Evolutionary conservation across 2,888 invertebrate species (phyloP).

Genomic region (Smittia sp.): DNA sequence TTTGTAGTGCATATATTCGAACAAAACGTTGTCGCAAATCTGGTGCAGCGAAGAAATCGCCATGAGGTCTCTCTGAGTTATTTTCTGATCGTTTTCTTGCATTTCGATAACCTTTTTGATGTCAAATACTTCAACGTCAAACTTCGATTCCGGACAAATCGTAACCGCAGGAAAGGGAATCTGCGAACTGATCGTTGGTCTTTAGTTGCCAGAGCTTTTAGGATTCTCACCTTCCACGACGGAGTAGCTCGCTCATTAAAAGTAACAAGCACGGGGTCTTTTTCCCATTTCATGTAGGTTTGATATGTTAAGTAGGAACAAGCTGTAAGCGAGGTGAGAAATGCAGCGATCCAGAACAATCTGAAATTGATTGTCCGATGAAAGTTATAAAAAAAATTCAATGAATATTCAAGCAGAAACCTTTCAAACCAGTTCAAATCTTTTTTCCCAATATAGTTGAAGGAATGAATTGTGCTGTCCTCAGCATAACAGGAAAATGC

Average conservation of each 20-base stretch:
- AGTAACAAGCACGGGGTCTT: conserved; percentile 70
- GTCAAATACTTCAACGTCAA: background rate
- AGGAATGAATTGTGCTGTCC: too few relatives aligned
- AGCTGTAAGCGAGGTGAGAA: conserved; percentile 60
- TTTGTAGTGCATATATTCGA: background rate
- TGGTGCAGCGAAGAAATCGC: background rate
- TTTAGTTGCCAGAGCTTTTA: too few relatives aligned
- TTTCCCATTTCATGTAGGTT: conserved; percentile 69
- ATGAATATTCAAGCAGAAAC: too few relatives aligned
- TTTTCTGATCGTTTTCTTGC: too few relatives aligned
- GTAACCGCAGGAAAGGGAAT: conserved; percentile 52
- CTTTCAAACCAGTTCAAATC: too few relatives aligned
- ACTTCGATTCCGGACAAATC: conserved; percentile 50
- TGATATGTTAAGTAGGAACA: conserved; percentile 62
- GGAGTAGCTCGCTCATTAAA: conserved; percentile 56
- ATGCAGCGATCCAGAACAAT: conserved; percentile 51
- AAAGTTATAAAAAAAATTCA: too few relatives aligned
- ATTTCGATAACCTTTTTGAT: too few relatives aligned
- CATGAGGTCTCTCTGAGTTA: too few relatives aligned
- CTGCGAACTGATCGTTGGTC: conserved; percentile 56
- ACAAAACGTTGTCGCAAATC: conserved; percentile 21
- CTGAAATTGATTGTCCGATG: too few relatives aligned
- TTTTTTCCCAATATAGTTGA: too few relatives aligned
- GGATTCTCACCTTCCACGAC: too few relatives aligned
- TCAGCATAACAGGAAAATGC: too few relatives aligned